A percentile compares a stretch with the other conserved stretches of the same genome.
phyloP scores from a whole-genome alignment of 1,140 invertebrate species.

The Drosophila sp. region DNA sequence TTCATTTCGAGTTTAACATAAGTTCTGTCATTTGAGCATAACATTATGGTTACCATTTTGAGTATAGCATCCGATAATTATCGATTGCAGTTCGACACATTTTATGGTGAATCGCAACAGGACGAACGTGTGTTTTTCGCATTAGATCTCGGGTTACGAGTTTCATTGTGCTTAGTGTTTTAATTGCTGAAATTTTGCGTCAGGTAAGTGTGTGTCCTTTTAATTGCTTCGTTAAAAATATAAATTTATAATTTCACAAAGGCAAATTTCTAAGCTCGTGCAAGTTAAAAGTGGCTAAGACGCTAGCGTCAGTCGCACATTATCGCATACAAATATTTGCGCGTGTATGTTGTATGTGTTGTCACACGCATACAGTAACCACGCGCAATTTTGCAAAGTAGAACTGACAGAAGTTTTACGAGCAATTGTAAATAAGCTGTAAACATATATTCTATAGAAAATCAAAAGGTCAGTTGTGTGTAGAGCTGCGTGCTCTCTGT shows the following conservation, averaged over 20 bases:
- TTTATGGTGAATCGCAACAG: slow-evolving; percentile 12
- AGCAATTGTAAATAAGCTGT: background rate
- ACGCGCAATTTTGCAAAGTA: slow-evolving; percentile 33
- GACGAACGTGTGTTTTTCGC: slow-evolving; percentile 29
- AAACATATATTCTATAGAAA: background rate
- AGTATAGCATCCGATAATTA: slow-evolving; percentile 16
- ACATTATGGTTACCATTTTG: slow-evolving; percentile 22
- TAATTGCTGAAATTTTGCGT: slow-evolving; percentile 34
- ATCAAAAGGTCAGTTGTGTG: background rate
- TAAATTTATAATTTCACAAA: background rate
- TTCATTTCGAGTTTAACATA: slow-evolving; percentile 28
- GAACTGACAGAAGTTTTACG: background rate
- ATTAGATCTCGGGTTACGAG: background rate
- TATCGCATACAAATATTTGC: slow-evolving; percentile 4
- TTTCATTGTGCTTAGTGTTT: slow-evolving; percentile 14
- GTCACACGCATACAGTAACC: slow-evolving; percentile 13
- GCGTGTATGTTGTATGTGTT: slow-evolving; percentile 11
- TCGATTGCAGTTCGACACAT: slow-evolving; percentile 16
- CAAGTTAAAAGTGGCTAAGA: background rate
- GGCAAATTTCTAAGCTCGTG: background rate
- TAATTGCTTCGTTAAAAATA: background rate
- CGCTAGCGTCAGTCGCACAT: slow-evolving; percentile 28
- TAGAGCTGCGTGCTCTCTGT: background rate
- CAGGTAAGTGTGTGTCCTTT: slow-evolving; percentile 22
- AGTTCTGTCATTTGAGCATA: background rate